phyloP scores from a whole-genome alignment of 2,888 invertebrate species.

The Andrena chrysosceles region DNA sequence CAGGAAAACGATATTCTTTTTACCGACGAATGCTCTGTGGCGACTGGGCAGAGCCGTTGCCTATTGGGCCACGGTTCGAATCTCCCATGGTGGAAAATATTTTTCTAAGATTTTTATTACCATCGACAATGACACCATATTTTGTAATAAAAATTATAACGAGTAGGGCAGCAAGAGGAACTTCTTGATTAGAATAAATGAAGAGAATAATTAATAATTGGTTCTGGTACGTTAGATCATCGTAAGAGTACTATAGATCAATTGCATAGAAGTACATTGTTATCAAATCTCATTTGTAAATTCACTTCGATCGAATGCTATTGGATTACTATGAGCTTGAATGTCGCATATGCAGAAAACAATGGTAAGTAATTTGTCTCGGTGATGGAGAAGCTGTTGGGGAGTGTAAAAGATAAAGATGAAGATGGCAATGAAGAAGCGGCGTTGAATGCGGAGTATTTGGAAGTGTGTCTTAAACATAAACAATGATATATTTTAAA shows the following conservation, averaged over 20 bases:
- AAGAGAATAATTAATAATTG: too few species aligned
- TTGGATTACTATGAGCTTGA: constrained; percentile 30
- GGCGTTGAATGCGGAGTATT: constrained; percentile 38
- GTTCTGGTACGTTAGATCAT: not conserved
- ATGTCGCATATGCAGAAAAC: constrained; percentile 13
- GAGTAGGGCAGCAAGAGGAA: not conserved
- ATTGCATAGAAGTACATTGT: constrained; percentile 8
- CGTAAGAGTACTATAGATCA: constrained; percentile 7
- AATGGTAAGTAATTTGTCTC: not conserved
- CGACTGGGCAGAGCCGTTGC: too few species aligned
- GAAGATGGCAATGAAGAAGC: constrained; percentile 24
- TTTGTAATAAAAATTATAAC: not conserved
- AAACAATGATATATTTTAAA: constrained; percentile 64
- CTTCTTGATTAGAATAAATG: not conserved
- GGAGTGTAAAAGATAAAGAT: not conserved
- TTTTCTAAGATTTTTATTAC: too few species aligned
- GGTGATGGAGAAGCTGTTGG: not conserved
- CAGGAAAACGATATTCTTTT: not conserved
- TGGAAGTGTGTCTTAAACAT: constrained; percentile 60
- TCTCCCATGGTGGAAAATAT: too few species aligned
- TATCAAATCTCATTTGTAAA: constrained; percentile 39
- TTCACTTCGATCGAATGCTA: constrained; percentile 48
- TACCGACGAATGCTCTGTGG: not conserved
- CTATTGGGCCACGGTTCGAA: too few species aligned
- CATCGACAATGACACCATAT: too few species aligned